Base-by-base conservation (phyloP, 2,797 vertebrate species). In the Pterois miles region DNA sequence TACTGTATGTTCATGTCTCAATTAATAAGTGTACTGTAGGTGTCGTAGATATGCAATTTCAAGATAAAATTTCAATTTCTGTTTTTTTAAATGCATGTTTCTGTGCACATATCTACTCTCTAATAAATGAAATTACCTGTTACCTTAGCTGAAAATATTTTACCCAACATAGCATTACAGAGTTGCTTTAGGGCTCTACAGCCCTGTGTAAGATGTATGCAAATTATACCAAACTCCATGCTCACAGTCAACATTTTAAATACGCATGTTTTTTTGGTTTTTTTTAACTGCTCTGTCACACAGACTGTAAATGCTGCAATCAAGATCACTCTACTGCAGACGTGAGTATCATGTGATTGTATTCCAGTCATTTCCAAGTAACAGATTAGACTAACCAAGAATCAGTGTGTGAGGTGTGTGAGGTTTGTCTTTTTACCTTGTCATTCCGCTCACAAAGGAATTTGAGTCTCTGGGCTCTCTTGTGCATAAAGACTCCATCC, bases 401-500 rank as follows among this genome's bases (percentile, higher is more conserved):
- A n/a, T 36, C 2, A 50, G n/a, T n/a, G n/a, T n/a, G n/a, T n/a
- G n/a, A 20, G 74, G 13, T 7, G 16, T 20, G 20, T 38, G n/a
- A 8, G 76, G 20, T 66, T n/a, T 22, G 6, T 86, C 22, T 9
- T 18, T 11, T 83, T 86, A 97, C 97, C 96, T 97, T 98, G 92
- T 98, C 97, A 2, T 98, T 98, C n/a, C 97, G 93, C 89, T 98
- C 97, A 60, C 97, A 98, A 60, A 98, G 93, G 93, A 98, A 98
- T 89, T 98, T 98, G 52, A 98, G 96, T 78, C 96, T 96, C 95
- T 98, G 97, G 65, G 97, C 97, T 87, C 97, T 94, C 84, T 98
- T 98, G 95, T 98, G 97, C 97, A 98, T 98, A 90, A 98, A 98
- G 85, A 98, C 97, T 7, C 97, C 97, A 1, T 98, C 97, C 83